phyloP scores from a whole-genome alignment of 2,797 vertebrate species.

The Muraenolepis orangiensis region DNA sequence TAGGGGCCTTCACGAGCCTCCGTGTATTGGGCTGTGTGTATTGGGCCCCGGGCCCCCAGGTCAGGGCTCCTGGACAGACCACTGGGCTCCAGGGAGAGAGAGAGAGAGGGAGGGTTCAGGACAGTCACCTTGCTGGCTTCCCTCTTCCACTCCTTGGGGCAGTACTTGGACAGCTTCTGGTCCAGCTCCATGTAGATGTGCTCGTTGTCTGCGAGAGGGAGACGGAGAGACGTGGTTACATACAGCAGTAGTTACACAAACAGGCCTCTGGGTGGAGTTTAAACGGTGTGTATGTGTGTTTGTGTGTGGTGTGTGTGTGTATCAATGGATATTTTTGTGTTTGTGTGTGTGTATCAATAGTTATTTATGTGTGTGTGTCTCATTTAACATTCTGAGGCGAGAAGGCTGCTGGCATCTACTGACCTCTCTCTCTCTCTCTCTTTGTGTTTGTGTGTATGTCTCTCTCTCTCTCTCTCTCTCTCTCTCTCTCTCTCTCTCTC shows the following conservation, averaged over 20 bases:
- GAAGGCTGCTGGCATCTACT: constrained; percentile 37
- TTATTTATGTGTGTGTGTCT: constrained; percentile 14
- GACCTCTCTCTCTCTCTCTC: constrained; percentile 24
- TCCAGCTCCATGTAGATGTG: constrained; percentile 97
- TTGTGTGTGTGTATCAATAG: not conserved
- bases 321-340: not conserved
- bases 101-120: too few species aligned
- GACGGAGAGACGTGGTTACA: constrained; percentile 5
- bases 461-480: not conserved
- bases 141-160: constrained; percentile 98
- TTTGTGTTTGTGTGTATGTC: too few species aligned
- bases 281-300: too few species aligned
- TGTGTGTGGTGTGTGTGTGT: constrained; percentile 10
- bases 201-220: constrained; percentile 88
- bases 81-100: too few species aligned
- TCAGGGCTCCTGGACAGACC: too few species aligned
- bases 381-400: constrained; percentile 32
- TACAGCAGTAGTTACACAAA: too few species aligned
- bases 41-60: too few species aligned
- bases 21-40: too few species aligned
- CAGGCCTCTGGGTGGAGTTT: too few species aligned
- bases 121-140: constrained; percentile 91
- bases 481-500: constrained; percentile 11
- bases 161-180: constrained; percentile 98
- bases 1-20: too few species aligned